Percentiles rank a stretch among this genome's conserved stretches.
phyloP scores from a whole-genome alignment of 2,113 vertebrate genomes.

The Trematocara nigrifrons region DNA sequence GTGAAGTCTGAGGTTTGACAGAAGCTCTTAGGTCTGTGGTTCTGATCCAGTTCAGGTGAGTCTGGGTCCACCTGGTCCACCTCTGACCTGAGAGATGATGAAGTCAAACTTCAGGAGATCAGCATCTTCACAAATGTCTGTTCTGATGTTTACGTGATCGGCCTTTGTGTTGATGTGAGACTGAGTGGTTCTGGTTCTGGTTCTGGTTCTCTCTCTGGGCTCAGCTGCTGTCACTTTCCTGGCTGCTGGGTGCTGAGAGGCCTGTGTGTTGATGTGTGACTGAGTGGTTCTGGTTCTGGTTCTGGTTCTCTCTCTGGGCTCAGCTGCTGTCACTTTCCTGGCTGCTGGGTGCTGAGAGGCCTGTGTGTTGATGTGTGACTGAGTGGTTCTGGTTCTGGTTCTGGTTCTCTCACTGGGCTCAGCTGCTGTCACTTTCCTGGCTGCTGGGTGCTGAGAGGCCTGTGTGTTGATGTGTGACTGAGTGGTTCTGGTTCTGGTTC shows the following conservation, averaged over 20 bases:
- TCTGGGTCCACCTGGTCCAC: background rate
- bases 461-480: no score
- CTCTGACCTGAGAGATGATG: background rate
- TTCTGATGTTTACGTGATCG: background rate
- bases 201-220: no score
- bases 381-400: background rate
- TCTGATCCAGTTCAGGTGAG: background rate
- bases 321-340: no score
- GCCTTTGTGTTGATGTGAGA: background rate
- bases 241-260: no score
- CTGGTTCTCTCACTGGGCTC: background rate
- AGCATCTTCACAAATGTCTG: background rate
- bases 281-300: no score
- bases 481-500: no score
- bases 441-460: background rate
- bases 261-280: no score
- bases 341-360: no score
- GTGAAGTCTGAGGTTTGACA: background rate
- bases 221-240: no score
- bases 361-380: background rate
- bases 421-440: background rate
- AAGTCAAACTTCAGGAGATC: background rate
- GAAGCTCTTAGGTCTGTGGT: background rate
- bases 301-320: no score
- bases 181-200: background rate